These are phyloP conservation scores for Syrphus vitripennis DNA, from an alignment of 2,888 invertebrate species.

Conservation along the genomic window DNA sequence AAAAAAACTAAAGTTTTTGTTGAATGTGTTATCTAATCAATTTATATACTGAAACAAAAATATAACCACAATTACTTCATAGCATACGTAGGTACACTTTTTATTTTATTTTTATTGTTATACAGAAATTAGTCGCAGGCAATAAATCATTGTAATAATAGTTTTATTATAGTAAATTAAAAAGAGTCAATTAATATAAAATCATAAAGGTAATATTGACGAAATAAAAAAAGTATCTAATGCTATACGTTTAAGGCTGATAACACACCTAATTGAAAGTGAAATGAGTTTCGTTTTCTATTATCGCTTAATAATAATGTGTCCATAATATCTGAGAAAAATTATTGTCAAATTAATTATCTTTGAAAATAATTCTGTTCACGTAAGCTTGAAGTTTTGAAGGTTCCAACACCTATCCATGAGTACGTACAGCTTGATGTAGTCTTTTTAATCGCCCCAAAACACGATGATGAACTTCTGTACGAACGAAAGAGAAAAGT, in stretches of 20 bases:
- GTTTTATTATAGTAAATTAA: not conserved
- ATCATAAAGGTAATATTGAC: not conserved
- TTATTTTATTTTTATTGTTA: conserved; percentile 12
- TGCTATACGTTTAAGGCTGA: not conserved
- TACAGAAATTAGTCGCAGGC: conserved; percentile 19
- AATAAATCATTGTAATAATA: conserved; percentile 9
- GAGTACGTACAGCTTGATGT: too few relatives aligned
- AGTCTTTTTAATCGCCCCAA: too few relatives aligned
- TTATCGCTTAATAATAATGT: too few relatives aligned
- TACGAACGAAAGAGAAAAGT: too few relatives aligned
- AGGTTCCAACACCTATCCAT: too few relatives aligned
- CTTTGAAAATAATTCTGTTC: too few relatives aligned
- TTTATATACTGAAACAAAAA: not conserved
- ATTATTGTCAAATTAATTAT: too few relatives aligned
- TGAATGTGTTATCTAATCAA: not conserved
- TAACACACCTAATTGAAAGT: not conserved
- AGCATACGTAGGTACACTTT: not conserved
- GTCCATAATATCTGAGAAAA: too few relatives aligned
- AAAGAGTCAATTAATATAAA: not conserved
- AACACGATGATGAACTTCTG: too few relatives aligned
- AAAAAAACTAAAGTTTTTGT: not conserved
- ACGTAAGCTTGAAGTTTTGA: too few relatives aligned
- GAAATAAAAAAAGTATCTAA: not conserved
- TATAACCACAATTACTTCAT: conserved; percentile 19
- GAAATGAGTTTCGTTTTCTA: not conserved